Base-by-base conservation (phyloP, 2,888 invertebrate genomes). In the Sinelater perroti region DNA sequence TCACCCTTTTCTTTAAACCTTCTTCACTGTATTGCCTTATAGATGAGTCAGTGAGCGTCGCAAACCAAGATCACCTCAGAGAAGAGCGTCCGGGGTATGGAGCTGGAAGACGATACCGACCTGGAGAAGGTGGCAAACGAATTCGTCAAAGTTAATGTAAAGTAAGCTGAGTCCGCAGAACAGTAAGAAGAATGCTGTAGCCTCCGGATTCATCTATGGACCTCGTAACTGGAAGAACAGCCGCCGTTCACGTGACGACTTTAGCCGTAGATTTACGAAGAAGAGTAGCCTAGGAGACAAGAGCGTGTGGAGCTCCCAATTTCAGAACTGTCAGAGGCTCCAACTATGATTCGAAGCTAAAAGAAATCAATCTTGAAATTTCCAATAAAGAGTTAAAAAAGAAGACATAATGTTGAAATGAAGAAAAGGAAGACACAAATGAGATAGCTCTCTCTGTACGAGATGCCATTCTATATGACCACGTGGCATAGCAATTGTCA, bases 271-370 rank as follows among this genome's bases (percentile, higher is more conserved):
- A 3, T 80, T 93, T 62, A 93, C 94, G 1, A 78, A 78, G 58
- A 78, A 78, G 57, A 65, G 91, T 49, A 95, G 95, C 44, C 95
- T 90, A 18, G 95, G 95, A 6, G 95, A 95, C 31, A 95, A 95
- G 77, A 95, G 95, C 0, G 93, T 93, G 0, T 96, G 95, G 95
- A 95, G 95, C 3, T 86, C n/a, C 90, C 90, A 1, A 95, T 95
- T n/a, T 93, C 91, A 1, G 95, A 95, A 73, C 80, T 93, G 31
- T 82, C 89, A 31, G 89, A 89, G 70, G 88, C 87, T 95, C 95
- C 28, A 96, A 96, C 81, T 96, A 95, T 73, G 95, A 96, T 76
- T 89, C 89, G 10, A 95, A 91, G 78, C 82, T 95, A 70, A 90
- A 91, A 75, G 89, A 88, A 72, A 89, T 94, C 61, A 88, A 90